Conservation (phyloP, 2,113 vertebrate genomes). For the Bagarius yarrelli region DNA sequence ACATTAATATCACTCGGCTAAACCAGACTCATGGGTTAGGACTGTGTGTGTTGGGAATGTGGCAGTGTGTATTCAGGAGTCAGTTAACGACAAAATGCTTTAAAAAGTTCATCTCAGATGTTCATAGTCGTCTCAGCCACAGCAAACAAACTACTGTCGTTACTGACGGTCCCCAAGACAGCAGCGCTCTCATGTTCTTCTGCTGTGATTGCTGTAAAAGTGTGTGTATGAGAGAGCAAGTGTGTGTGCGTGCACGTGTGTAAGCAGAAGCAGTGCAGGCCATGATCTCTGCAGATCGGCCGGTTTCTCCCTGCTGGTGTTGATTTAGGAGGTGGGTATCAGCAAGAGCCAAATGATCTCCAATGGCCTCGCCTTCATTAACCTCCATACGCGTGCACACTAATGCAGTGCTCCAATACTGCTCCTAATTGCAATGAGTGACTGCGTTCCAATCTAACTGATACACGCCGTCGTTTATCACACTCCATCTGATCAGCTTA, state of each 20-base stretch:
- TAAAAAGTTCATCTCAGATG: conserved; percentile 18
- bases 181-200: background rate
- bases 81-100: background rate
- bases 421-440: background rate
- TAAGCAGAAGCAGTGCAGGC: conserved; percentile 67
- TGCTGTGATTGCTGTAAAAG: background rate
- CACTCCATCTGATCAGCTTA: background rate
- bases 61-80: background rate
- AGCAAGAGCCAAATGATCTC: conserved; percentile 66
- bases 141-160: conserved; percentile 15
- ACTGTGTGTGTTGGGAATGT: background rate
- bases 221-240: background rate
- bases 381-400: conserved; percentile 60
- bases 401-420: background rate
- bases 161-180: background rate
- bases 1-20: background rate
- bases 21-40: background rate
- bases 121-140: conserved; percentile 10
- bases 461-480: background rate
- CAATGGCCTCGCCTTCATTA: conserved; percentile 67
- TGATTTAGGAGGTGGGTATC: conserved; percentile 74
- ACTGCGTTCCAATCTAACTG: background rate
- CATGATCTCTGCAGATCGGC: conserved; percentile 31
- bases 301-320: conserved; percentile 66
- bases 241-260: conserved; percentile 42